Evolutionary conservation across 2,113 vertebrate species (phyloP).

Genomic region (Elephantulus edwardii): DNA sequence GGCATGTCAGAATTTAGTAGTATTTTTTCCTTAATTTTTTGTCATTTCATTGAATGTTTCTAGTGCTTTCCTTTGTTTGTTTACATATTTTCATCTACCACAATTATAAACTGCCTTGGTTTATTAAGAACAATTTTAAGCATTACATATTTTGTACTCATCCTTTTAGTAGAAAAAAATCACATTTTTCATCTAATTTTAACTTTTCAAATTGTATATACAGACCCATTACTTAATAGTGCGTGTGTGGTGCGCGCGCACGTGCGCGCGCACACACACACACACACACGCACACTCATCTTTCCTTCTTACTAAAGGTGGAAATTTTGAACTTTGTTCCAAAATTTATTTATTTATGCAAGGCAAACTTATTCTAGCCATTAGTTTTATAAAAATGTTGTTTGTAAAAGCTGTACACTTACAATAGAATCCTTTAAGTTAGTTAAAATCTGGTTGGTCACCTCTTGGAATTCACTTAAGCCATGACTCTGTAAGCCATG

Average conservation of each 20-base stretch:
- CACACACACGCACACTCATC: background rate
- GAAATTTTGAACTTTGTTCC: constrained; percentile 2
- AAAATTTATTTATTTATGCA: background rate
- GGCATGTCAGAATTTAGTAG: background rate
- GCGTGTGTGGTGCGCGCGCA: no score
- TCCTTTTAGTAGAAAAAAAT: background rate
- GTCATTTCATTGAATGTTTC: background rate
- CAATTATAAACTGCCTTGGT: background rate
- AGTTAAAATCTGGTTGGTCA: background rate
- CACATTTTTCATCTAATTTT: background rate
- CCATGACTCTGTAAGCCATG: background rate
- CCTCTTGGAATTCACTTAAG: background rate
- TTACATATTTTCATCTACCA: background rate
- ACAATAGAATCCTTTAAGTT: constrained; percentile 13
- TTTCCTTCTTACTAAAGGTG: background rate
- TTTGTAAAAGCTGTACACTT: constrained; percentile 21
- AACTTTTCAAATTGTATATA: background rate
- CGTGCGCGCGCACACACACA: background rate
- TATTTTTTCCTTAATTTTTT: constrained; percentile 4
- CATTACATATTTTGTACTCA: constrained; percentile 14
- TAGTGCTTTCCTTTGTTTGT: background rate
- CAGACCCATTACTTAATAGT: background rate
- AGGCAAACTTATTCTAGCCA: background rate
- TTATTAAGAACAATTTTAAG: constrained; percentile 16
- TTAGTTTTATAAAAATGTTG: constrained; percentile 17